Percentiles rank a stretch among this genome's conserved stretches.
These are phyloP conservation scores for Muricea muricata DNA, from an alignment of 92 coral and sea anemone species.

Conservation along the genomic window DNA sequence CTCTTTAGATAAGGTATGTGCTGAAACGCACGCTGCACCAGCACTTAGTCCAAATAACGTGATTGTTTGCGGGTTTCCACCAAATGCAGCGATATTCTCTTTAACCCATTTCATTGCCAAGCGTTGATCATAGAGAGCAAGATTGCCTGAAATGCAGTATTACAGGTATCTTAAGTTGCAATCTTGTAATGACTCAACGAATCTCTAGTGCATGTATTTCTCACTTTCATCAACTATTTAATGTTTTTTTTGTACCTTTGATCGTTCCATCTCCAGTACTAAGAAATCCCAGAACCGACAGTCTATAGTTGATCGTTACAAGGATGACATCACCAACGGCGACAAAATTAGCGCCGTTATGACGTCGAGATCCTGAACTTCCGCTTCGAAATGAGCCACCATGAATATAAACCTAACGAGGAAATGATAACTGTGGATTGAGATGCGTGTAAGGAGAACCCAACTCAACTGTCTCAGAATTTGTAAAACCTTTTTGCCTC, in stretches of 20 bases:
- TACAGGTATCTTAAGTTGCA: constrained; percentile 63
- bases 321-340: constrained; percentile 35
- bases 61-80: not conserved
- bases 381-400: not conserved
- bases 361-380: not conserved
- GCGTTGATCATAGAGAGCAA: constrained; percentile 37
- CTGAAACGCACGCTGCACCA: not conserved
- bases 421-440: not conserved
- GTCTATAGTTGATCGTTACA: constrained; percentile 17
- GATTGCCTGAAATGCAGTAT: constrained; percentile 73
- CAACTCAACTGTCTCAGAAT: no score
- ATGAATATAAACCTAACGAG: constrained; percentile 7
- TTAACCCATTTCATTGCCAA: constrained; percentile 17
- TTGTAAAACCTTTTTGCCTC: no score
- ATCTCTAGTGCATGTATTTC: not conserved
- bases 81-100: constrained; percentile 12
- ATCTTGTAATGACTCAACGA: constrained; percentile 58
- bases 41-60: constrained; percentile 7
- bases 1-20: not conserved
- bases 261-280: constrained; percentile 14
- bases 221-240: not conserved
- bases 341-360: constrained; percentile 10
- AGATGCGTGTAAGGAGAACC: not conserved
- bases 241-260: not conserved
- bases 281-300: constrained; percentile 18